A percentile compares a stretch with the other conserved stretches of the same genome.
Conservation (phyloP, 30 jellyfish, hydroid and myxozoan genomes). For the Hydractinia echinata region DNA sequence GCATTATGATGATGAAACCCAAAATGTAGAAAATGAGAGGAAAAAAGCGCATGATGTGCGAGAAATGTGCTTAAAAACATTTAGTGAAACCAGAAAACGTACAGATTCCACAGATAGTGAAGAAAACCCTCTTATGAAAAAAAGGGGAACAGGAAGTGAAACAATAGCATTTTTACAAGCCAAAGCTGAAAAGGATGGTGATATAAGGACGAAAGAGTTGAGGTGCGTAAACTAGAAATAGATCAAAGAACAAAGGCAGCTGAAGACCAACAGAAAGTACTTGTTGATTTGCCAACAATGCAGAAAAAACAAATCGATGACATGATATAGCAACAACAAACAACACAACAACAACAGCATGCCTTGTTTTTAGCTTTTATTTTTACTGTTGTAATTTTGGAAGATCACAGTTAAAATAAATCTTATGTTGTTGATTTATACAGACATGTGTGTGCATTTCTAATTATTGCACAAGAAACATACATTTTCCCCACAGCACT, state of each 20-base stretch:
- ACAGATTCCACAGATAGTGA: not conserved
- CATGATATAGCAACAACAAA: not conserved
- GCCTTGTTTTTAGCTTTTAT: not conserved
- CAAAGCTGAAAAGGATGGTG: not conserved
- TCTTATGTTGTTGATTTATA: constrained; percentile 47
- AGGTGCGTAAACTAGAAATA: not conserved
- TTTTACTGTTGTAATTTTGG: constrained; percentile 29
- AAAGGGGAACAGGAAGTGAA: not conserved
- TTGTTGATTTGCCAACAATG: not conserved
- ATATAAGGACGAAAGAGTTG: not conserved
- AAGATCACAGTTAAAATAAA: constrained; percentile 40
- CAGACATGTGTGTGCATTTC: constrained; percentile 62
- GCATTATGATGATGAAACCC: not conserved
- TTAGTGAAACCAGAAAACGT: constrained; percentile 10
- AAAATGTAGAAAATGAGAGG: not conserved
- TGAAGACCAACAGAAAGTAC: not conserved
- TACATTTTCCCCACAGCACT: constrained; percentile 59
- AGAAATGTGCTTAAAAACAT: constrained; percentile 13
- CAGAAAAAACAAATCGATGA: not conserved
- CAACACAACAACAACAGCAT: not conserved
- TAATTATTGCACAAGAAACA: constrained; percentile 49
- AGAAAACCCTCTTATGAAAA: not conserved
- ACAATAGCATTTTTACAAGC: not conserved
- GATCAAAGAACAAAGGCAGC: not conserved
- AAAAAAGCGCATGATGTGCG: constrained; percentile 17